phyloP scores from a whole-genome alignment of 2,888 invertebrate genomes.

The Rhyacophila evoluta region DNA sequence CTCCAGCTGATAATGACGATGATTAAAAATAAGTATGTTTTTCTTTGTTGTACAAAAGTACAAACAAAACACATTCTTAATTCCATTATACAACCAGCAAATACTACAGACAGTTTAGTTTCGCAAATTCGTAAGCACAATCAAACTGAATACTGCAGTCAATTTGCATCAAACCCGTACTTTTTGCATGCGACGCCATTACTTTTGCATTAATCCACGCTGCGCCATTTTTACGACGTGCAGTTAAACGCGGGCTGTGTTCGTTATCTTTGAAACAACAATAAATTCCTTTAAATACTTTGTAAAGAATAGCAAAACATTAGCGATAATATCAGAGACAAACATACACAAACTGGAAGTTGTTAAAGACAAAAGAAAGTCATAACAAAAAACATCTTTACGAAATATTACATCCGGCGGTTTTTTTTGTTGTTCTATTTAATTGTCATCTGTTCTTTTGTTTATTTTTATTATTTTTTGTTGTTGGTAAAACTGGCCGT shows the following conservation, averaged over 20 bases:
- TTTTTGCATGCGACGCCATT: background rate
- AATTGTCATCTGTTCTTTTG: conserved; percentile 1
- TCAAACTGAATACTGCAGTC: background rate
- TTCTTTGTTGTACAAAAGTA: too few relatives aligned
- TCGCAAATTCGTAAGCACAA: too few relatives aligned
- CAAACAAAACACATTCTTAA: too few relatives aligned
- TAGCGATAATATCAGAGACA: conserved; percentile 4
- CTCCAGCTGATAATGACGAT: too few relatives aligned
- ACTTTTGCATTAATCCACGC: background rate
- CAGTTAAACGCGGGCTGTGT: conserved; percentile 7
- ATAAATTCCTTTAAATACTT: conserved; percentile 22
- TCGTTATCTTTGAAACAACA: conserved; percentile 1
- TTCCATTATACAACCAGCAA: too few relatives aligned
- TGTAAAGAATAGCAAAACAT: conserved; percentile 4
- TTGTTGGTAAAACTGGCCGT: background rate
- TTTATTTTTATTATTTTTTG: background rate
- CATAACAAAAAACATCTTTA: conserved; percentile 6
- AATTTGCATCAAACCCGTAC: background rate
- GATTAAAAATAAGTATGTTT: too few relatives aligned
- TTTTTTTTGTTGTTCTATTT: background rate
- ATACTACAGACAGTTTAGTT: too few relatives aligned
- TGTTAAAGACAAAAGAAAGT: conserved; percentile 7
- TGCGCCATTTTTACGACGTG: background rate
- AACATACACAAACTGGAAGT: background rate
- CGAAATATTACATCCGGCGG: conserved; percentile 6